Evolutionary conservation across 2,888 invertebrate genomes (phyloP), one percentile per base, ranked within the genome.

Genomic region (Calliopum simillimum): DNA sequence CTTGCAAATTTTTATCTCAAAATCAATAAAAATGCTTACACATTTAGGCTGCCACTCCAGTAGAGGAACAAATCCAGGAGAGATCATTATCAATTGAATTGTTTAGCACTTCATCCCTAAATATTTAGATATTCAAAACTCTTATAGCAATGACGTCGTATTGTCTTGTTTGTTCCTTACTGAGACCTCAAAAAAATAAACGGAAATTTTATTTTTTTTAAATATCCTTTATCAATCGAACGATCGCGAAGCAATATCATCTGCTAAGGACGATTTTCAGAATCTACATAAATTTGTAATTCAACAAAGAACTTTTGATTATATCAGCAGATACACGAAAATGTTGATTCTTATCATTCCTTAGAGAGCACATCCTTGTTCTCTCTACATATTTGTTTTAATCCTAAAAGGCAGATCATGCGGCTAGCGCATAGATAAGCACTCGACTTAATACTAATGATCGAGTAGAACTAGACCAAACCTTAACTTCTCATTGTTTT

Each of bases 391-490:
- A 4, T 13, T 47, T 59, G 21, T 33, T 14, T 46, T 56, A 69
- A 69, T 64, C 59, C 69, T 25, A 41, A 43, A 46, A 21, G 68
- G 16, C n/a, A 41, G 47, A 64, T 19, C 59, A 64, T 51, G 47
- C 62, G 25, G 47, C 62, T 16, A 53, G 41, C 23, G n/a, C 47
- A 33, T 23, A 13, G 46, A 51, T 62, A 56, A 23, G 62, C 46
- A 53, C 76, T 77, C 78, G 80, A 77, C 80, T 81, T 79, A 81
- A 77, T 78, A 81, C 82, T 81, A 80, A 80, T 81, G 80, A 80
- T 81, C 79, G 62, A 62, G 21, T 56, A 68, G 69, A 73, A 73
- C 71, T 73, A 61, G 74, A 72, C 76, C 75, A 80, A 80, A 79
- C 77, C 49, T 67, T 67, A 67, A 67, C 67, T 81, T 75, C 73